phyloP scores from a whole-genome alignment of 2,888 invertebrate genomes.

The Apodemia duryi region DNA sequence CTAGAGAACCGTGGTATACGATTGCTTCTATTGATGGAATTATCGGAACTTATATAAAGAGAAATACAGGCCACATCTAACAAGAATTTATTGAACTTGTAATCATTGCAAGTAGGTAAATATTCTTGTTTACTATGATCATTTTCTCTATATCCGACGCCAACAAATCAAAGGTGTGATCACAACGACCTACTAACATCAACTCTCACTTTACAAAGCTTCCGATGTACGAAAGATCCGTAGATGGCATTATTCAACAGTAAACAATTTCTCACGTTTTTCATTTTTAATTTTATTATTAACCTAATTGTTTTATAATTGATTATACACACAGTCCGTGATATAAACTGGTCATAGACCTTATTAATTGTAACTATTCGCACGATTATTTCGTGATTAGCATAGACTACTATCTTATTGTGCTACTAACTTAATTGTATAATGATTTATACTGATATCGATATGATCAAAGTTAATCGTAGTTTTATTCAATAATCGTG shows the following conservation, averaged over 20 bases:
- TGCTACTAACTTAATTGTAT: constrained; percentile 26
- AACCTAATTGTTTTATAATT: constrained; percentile 4
- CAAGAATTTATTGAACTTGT: not conserved
- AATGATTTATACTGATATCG: constrained; percentile 25
- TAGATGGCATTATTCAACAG: constrained; percentile 38
- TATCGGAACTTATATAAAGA: not conserved
- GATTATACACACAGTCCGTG: constrained; percentile 15
- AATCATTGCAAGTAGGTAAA: not conserved
- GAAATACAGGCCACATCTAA: not conserved
- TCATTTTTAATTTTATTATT: not conserved
- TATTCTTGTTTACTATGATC: constrained; percentile 23
- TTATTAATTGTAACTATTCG: constrained; percentile 24
- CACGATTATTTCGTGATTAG: constrained; percentile 26
- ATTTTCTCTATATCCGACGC: constrained; percentile 57
- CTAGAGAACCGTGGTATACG: too few relatives aligned
- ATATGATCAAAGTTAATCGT: constrained; percentile 5
- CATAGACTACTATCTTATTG: constrained; percentile 21
- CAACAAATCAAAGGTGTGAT: constrained; percentile 39
- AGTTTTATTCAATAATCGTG: not conserved
- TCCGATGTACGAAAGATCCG: constrained; percentile 37
- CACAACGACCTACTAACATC: constrained; percentile 64
- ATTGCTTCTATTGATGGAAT: too few relatives aligned
- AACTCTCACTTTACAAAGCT: constrained; percentile 58
- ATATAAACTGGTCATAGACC: constrained; percentile 14
- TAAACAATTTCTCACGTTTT: constrained; percentile 28